These are phyloP conservation scores for Eciton burchellii DNA, from an alignment of 1,140 invertebrate genomes.

Conservation along the genomic window DNA sequence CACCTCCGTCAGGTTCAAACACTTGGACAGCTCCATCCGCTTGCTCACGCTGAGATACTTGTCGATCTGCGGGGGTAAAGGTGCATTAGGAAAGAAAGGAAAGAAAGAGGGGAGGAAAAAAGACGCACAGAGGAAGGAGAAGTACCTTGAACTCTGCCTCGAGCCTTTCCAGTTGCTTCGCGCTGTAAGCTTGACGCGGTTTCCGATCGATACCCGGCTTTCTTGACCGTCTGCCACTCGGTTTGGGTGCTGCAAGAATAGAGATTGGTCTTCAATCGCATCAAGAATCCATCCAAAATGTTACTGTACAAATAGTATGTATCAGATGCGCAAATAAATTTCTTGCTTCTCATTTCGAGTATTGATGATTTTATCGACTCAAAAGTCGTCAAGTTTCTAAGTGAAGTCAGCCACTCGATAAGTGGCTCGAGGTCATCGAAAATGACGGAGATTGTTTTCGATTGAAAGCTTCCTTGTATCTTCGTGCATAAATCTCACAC, in stretches of 20 bases:
- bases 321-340: too few relatives aligned
- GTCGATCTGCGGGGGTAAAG: conserved; percentile 88
- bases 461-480: too few relatives aligned
- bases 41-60: conserved; percentile 98
- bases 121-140: neutral
- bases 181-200: conserved; percentile 97
- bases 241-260: conserved; percentile 89
- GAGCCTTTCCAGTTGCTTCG: conserved; percentile 95
- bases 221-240: conserved; percentile 91
- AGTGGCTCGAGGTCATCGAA: too few relatives aligned
- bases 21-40: conserved; percentile 96
- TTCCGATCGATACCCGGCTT: conserved; percentile 96
- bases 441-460: too few relatives aligned
- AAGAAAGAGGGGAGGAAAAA: neutral
- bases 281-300: too few relatives aligned
- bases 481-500: too few relatives aligned
- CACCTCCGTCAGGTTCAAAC: conserved; percentile 95
- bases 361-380: too few relatives aligned
- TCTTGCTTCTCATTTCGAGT: too few relatives aligned
- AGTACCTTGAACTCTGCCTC: conserved; percentile 96
- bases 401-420: too few relatives aligned
- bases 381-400: too few relatives aligned
- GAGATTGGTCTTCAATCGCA: neutral
- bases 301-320: too few relatives aligned
- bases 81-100: neutral